Percentiles rank a stretch among this genome's conserved stretches.
Conservation (phyloP, 2,888 invertebrate genomes). For the Teleogryllus oceanicus region DNA sequence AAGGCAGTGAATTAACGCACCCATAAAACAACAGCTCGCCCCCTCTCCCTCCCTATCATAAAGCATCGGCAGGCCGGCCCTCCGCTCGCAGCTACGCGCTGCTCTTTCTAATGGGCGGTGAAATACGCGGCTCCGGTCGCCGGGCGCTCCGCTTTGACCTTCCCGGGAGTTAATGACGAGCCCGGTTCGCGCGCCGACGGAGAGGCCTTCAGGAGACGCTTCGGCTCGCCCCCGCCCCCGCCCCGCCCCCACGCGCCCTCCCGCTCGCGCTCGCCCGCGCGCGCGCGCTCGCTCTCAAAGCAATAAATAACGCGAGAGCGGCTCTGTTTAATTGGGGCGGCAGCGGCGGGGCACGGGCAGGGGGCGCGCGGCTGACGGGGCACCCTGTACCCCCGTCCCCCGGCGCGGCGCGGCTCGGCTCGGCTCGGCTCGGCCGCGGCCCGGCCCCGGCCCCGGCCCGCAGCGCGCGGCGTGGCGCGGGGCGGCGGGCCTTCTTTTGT, state of each 20-base stretch:
- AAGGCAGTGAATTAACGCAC: background rate
- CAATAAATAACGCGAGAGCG: conserved; percentile 10
- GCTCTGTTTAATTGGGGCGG: conserved; percentile 42
- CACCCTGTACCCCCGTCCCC: conserved; percentile 24
- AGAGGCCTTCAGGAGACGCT: too few species aligned
- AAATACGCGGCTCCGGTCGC: background rate
- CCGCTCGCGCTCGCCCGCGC: background rate
- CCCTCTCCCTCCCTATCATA: background rate
- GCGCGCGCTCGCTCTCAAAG: background rate
- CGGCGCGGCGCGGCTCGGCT: background rate
- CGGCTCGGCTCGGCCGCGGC: background rate
- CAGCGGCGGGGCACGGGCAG: conserved; percentile 43
- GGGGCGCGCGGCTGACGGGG: conserved; percentile 20
- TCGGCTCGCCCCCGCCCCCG: background rate
- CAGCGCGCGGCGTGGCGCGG: background rate
- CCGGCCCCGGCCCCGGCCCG: background rate
- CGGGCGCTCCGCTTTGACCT: background rate
- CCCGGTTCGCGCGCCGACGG: background rate
- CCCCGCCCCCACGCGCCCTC: background rate
- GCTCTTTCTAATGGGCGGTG: background rate
- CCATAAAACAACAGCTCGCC: background rate
- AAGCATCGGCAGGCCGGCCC: background rate
- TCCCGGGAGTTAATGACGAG: conserved; percentile 6
- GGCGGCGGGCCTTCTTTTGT: conserved; percentile 53
- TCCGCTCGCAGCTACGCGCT: background rate